Evolutionary conservation across 2,797 vertebrate genomes (phyloP).

Genomic region (Decapterus maruadsi): DNA sequence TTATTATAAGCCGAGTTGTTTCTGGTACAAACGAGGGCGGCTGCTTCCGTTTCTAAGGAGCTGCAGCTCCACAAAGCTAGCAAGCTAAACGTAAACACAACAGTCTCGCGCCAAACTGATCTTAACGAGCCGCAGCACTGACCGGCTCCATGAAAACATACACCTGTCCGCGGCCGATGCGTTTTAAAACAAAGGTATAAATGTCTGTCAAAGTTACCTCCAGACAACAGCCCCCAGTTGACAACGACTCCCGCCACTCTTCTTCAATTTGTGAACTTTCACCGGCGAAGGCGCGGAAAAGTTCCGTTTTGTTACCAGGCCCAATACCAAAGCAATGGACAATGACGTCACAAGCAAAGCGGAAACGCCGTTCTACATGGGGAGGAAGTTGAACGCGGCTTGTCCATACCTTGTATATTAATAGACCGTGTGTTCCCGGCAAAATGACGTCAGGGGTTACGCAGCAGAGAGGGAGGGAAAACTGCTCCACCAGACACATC

Average conservation of each 20-base stretch:
- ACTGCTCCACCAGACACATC: not conserved
- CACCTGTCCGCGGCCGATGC: fast-evolving
- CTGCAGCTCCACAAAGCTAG: constrained; percentile 47
- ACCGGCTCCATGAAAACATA: not conserved
- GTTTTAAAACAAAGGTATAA: not conserved
- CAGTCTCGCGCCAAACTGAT: not conserved
- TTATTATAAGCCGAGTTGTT: not conserved
- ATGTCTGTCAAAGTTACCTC: constrained; percentile 12
- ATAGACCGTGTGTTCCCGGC: constrained; percentile 33
- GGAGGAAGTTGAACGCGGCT: not conserved
- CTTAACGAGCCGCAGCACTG: not conserved
- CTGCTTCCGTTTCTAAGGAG: not conserved
- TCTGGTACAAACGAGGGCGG: not conserved
- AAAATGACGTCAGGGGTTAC: constrained; percentile 37
- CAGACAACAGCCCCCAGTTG: not conserved
- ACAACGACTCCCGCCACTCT: constrained; percentile 83
- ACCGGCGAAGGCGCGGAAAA: constrained; percentile 59
- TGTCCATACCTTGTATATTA: fast-evolving
- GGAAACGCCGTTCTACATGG: fast-evolving
- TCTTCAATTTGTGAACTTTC: constrained; percentile 66
- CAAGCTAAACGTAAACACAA: constrained; percentile 41
- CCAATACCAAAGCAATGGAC: not conserved
- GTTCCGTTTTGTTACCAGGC: constrained; percentile 48
- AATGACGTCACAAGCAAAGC: constrained; percentile 28
- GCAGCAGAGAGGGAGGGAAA: constrained; percentile 23